phyloP scores from a whole-genome alignment of 2,888 invertebrate genomes.

The Omphaloscelis lunosa region DNA sequence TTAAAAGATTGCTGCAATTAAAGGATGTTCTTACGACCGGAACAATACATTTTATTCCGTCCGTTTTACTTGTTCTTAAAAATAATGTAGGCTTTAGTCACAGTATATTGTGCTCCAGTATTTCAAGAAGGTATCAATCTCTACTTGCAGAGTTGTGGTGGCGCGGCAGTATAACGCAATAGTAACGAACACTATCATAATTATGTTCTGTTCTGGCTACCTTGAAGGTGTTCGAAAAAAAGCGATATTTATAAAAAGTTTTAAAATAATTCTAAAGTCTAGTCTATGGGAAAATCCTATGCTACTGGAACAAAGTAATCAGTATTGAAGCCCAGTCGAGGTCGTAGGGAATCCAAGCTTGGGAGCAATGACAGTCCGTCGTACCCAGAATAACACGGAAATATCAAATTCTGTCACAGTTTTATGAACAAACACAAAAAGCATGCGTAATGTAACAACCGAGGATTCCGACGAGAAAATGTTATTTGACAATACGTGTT shows the following conservation, averaged over 20 bases:
- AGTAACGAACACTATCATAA: background rate
- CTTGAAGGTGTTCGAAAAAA: background rate
- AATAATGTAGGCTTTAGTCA: no score
- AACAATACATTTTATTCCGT: background rate
- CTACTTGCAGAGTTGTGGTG: background rate
- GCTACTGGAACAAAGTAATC: background rate
- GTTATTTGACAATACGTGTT: background rate
- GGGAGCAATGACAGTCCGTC: constrained; percentile 8
- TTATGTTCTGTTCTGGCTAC: background rate
- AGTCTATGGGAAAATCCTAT: background rate
- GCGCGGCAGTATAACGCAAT: background rate
- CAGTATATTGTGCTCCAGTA: background rate
- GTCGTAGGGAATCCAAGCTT: background rate
- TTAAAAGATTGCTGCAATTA: background rate
- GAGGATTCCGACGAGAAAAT: background rate
- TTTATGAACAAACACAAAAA: constrained; percentile 48
- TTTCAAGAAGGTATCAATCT: background rate
- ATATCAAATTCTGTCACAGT: constrained; percentile 48
- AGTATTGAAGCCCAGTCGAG: background rate
- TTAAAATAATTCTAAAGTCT: background rate
- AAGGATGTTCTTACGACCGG: background rate
- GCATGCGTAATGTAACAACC: constrained; percentile 9
- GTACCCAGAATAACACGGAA: constrained; percentile 13
- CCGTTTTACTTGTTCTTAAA: no score
- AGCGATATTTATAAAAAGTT: background rate